Evolutionary conservation across 2,113 vertebrate species (phyloP).

Genomic region (Geothlypis trichas): DNA sequence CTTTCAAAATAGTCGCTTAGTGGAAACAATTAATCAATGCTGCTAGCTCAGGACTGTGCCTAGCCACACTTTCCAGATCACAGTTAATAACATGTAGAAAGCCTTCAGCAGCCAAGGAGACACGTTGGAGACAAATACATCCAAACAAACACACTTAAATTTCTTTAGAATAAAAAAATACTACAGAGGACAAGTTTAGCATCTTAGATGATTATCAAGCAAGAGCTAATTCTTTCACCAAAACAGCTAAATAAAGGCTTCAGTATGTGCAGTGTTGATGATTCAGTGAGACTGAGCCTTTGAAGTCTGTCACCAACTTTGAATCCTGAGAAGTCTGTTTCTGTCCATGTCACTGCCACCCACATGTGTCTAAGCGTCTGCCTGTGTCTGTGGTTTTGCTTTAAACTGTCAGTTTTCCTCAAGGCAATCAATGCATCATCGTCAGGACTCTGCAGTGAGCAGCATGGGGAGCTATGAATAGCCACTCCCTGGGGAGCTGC

Average conservation of each 20-base stretch:
- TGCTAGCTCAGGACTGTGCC: not conserved
- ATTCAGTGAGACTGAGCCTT: conserved; percentile 23
- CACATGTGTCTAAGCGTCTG: conserved; percentile 19
- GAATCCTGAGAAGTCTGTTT: conserved; percentile 34
- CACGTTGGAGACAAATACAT: not conserved
- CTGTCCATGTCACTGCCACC: conserved; percentile 38
- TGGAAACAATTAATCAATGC: not conserved
- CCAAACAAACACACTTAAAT: not conserved
- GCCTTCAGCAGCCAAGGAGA: not conserved
- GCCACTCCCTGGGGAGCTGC: not conserved
- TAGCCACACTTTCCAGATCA: not conserved
- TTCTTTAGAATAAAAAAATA: not conserved
- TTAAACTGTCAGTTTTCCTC: conserved; percentile 58
- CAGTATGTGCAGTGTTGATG: not conserved
- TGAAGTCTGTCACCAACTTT: conserved; percentile 46
- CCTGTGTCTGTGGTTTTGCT: conserved; percentile 46
- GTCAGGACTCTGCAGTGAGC: not conserved
- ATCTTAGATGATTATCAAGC: not conserved
- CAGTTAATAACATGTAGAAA: not conserved
- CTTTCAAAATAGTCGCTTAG: not conserved
- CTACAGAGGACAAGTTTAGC: not conserved
- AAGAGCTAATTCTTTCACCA: conserved; percentile 26
- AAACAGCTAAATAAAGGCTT: conserved; percentile 38
- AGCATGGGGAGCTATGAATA: conserved; percentile 29
- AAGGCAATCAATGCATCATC: not conserved